These are phyloP conservation scores for Ophion obscuratus DNA, from an alignment of 2,888 invertebrate species.

Conservation along the genomic window DNA sequence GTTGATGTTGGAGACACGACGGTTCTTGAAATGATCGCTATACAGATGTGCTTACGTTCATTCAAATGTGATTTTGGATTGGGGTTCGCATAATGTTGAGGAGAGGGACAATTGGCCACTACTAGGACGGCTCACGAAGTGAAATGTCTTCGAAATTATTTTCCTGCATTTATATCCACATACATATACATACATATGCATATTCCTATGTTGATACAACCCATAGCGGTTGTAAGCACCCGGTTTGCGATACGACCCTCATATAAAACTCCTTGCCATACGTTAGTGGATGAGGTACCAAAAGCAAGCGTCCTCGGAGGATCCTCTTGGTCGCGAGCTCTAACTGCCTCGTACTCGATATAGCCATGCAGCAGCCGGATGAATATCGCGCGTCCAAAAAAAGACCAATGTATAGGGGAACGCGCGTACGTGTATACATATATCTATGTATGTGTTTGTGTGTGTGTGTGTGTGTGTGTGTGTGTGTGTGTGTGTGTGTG, in stretches of 20 bases:
- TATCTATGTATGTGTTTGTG: neutral
- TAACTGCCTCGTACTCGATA: constrained; percentile 8
- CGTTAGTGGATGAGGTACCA: neutral
- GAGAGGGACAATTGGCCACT: too few species aligned
- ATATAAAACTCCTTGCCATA: neutral
- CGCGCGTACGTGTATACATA: neutral
- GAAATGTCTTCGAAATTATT: neutral
- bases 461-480: neutral
- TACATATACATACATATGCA: neutral
- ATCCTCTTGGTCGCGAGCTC: constrained; percentile 9
- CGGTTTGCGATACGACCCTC: neutral
- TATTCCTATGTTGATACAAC: neutral
- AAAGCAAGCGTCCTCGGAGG: constrained; percentile 14
- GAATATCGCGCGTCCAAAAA: constrained; percentile 27
- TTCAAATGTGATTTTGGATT: too few species aligned
- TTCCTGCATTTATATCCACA: neutral
- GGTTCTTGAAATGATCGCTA: too few species aligned
- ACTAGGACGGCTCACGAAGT: too few species aligned
- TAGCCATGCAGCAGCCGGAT: constrained; percentile 20
- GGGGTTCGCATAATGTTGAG: too few species aligned
- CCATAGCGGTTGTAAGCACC: neutral
- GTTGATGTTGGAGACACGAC: too few species aligned
- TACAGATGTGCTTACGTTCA: too few species aligned
- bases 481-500: neutral
- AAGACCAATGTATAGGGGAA: neutral